A percentile compares a stretch with the other conserved stretches of the same genome.
Conservation (phyloP, 1,140 invertebrate species). For the Bombus consobrinus region DNA sequence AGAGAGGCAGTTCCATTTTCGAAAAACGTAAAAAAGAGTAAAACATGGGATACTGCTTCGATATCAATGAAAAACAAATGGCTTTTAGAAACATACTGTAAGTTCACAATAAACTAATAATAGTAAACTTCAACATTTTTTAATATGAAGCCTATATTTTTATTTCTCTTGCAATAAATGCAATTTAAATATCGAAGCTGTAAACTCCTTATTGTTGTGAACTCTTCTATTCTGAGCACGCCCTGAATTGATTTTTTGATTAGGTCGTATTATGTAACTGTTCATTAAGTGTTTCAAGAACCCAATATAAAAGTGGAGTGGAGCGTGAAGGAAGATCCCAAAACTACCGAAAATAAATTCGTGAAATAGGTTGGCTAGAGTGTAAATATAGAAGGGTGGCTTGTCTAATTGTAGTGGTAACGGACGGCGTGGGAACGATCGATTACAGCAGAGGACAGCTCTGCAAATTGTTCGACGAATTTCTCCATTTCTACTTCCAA, state of each 20-base stretch:
- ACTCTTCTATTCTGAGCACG: too few relatives aligned
- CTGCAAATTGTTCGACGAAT: constrained; percentile 34
- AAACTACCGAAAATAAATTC: constrained; percentile 27
- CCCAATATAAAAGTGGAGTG: too few relatives aligned
- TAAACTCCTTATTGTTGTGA: too few relatives aligned
- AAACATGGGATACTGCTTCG: too few relatives aligned
- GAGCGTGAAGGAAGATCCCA: neutral
- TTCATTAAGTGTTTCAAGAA: neutral
- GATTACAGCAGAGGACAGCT: constrained; percentile 7
- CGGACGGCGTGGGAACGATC: neutral
- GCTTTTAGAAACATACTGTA: too few relatives aligned
- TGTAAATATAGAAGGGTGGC: constrained; percentile 13
- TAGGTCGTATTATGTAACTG: too few relatives aligned
- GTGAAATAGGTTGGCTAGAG: constrained; percentile 8
- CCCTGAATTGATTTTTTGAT: too few relatives aligned
- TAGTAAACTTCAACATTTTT: neutral
- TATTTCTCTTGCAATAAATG: neutral
- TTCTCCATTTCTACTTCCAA: constrained; percentile 9
- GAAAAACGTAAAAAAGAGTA: too few relatives aligned
- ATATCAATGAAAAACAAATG: too few relatives aligned
- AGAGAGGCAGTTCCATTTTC: too few relatives aligned
- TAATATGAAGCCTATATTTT: neutral
- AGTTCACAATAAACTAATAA: too few relatives aligned
- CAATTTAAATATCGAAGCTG: neutral
- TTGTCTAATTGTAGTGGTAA: neutral